phyloP scores from a whole-genome alignment of 1,140 invertebrate genomes.

The Phymorhynchus buccinoides region DNA sequence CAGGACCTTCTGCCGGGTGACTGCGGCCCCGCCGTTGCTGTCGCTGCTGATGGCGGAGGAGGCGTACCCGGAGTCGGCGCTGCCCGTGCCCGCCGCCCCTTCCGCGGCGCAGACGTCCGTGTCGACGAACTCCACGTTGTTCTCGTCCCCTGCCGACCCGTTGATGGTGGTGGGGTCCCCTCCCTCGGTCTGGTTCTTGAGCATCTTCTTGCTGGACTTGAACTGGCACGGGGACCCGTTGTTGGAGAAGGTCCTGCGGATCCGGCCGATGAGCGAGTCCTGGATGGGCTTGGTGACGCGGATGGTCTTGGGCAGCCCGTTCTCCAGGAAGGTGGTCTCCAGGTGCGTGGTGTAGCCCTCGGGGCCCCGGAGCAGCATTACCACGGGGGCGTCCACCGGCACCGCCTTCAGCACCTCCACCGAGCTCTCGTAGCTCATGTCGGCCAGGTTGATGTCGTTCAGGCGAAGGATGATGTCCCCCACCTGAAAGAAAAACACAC shows the following conservation, averaged over 20 bases:
- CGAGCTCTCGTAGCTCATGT: conserved; percentile 63
- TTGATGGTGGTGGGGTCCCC: background rate
- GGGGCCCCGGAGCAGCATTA: conserved; percentile 61
- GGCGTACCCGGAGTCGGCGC: background rate
- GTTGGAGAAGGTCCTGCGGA: conserved; percentile 51
- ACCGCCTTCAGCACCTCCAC: conserved; percentile 63
- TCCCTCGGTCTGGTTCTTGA: conserved; percentile 35
- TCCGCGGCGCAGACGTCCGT: background rate
- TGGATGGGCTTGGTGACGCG: conserved; percentile 62
- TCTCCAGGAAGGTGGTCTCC: conserved; percentile 65
- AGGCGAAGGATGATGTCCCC: conserved; percentile 67
- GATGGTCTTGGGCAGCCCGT: conserved; percentile 61
- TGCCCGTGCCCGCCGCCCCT: background rate
- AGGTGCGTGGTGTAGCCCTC: conserved; percentile 65
- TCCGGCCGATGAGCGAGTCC: conserved; percentile 58
- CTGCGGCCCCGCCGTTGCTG: conserved; percentile 20
- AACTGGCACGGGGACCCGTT: conserved; percentile 44
- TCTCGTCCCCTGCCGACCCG: conserved; percentile 26
- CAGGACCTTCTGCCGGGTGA: background rate
- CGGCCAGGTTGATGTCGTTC: conserved; percentile 64
- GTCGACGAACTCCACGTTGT: background rate
- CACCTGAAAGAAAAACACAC: conserved; percentile 42
- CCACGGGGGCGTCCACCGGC: conserved; percentile 56
- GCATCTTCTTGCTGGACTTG: conserved; percentile 45
- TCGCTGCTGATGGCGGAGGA: conserved; percentile 19